Conservation (phyloP, 2,888 invertebrate species). For the Diploptera punctata region DNA sequence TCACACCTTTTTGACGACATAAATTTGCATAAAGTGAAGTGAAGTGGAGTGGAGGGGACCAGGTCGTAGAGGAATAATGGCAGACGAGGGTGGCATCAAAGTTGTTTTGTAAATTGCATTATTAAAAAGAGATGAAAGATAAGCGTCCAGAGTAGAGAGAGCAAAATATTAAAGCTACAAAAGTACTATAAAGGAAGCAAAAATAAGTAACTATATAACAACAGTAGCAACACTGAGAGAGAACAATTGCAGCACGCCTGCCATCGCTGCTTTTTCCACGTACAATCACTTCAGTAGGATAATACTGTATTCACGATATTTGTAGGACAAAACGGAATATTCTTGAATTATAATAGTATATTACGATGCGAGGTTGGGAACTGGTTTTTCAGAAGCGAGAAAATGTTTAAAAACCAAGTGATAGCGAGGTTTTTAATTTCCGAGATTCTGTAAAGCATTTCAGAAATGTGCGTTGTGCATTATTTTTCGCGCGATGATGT, state of each 20-base stretch:
- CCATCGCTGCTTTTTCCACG: neutral
- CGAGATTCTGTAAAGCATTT: too few relatives aligned
- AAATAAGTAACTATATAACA: conserved; percentile 17
- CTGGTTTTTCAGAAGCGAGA: too few relatives aligned
- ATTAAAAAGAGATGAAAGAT: conserved; percentile 28
- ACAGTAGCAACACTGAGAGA: neutral
- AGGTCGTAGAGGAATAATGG: neutral
- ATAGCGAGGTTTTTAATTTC: too few relatives aligned
- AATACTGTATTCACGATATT: too few relatives aligned
- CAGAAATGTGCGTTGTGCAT: too few relatives aligned
- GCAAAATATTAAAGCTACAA: conserved; percentile 12
- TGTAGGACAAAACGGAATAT: too few relatives aligned
- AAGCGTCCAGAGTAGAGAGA: neutral
- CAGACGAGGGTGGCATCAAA: neutral
- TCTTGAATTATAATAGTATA: too few relatives aligned
- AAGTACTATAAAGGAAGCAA: conserved; percentile 18
- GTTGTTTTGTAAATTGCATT: conserved; percentile 28
- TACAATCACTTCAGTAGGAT: neutral
- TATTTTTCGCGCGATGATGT: too few relatives aligned
- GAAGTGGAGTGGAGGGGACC: neutral
- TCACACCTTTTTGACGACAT: conserved; percentile 14
- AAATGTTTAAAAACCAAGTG: too few relatives aligned
- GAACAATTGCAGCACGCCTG: conserved; percentile 3
- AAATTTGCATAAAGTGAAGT: conserved; percentile 23
- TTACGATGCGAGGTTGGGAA: too few relatives aligned